Evolutionary conservation across 2,113 vertebrate genomes (phyloP).

Genomic region (Chauna torquata): DNA sequence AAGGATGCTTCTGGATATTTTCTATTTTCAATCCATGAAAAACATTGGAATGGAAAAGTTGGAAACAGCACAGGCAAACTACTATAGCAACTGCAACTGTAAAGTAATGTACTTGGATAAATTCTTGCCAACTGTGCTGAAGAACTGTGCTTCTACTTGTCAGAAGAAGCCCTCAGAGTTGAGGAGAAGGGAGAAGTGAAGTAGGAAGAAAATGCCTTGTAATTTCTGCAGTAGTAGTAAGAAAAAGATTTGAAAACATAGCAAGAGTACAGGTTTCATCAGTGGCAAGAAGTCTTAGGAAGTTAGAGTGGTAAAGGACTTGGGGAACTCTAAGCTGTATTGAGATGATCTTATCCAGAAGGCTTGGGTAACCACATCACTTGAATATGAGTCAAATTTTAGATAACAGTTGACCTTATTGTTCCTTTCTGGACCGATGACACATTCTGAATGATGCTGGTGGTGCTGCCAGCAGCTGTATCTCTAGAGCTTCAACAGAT

Average conservation of each 20-base stretch:
- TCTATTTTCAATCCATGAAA: not conserved
- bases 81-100: not conserved
- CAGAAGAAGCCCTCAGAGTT: not conserved
- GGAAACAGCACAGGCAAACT: not conserved
- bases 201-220: not conserved
- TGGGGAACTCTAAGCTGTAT: not conserved
- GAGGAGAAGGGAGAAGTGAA: not conserved
- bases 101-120: not conserved
- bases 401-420: not conserved
- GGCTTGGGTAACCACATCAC: not conserved
- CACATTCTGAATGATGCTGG: not conserved
- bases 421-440: not conserved
- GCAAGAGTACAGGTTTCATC: not conserved
- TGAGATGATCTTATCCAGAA: not conserved
- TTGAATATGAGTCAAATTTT: not conserved
- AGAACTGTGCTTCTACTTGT: not conserved
- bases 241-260: not conserved
- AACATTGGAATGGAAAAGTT: not conserved
- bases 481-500: not conserved
- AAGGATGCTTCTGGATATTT: not conserved
- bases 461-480: not conserved
- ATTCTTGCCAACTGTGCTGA: not conserved
- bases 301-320: not conserved
- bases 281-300: not conserved
- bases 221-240: not conserved